Evolutionary conservation across 2,113 vertebrate species (phyloP).

Genomic region (Pungitius pungitius): DNA sequence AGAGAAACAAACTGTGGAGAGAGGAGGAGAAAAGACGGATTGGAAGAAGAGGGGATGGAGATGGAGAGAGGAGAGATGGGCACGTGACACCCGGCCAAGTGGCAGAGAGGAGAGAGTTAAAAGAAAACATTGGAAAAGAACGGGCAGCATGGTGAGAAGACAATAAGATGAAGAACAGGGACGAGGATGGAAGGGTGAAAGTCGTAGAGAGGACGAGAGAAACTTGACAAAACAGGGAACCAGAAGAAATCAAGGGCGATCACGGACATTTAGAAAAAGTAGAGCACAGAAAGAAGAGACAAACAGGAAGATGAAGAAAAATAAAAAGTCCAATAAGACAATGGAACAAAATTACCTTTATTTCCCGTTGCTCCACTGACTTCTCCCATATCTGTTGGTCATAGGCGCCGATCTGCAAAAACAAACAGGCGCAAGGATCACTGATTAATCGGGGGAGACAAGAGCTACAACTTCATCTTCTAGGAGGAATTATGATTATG

Average conservation of each 20-base stretch:
- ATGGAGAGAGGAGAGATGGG: conserved; percentile 51
- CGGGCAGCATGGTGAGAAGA: conserved; percentile 29
- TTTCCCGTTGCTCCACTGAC: conserved; percentile 99
- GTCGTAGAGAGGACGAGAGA: conserved; percentile 3
- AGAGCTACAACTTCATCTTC: background rate
- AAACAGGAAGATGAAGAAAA: conserved; percentile 21
- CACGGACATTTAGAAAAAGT: background rate
- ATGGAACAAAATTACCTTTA: conserved; percentile 85
- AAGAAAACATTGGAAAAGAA: conserved; percentile 54
- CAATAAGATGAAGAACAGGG: background rate
- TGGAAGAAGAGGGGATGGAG: conserved; percentile 45
- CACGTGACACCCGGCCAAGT: conserved; percentile 41
- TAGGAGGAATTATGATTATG: background rate
- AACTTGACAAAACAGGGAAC: background rate
- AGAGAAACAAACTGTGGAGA: conserved; percentile 96
- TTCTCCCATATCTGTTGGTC: conserved; percentile 99
- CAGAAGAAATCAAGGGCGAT: background rate
- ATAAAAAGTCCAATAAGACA: background rate
- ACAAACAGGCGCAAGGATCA: background rate
- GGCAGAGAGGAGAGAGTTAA: conserved; percentile 67
- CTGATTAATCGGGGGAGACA: background rate
- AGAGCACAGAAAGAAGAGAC: background rate
- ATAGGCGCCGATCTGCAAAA: conserved; percentile 95
- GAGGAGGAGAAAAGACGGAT: conserved; percentile 67
- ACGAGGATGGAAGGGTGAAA: conserved; percentile 22